Percentiles rank a stretch among this genome's conserved stretches.
These are phyloP conservation scores for Drosophila prolongata DNA, from an alignment of 2,888 invertebrate genomes.

Conservation along the genomic window DNA sequence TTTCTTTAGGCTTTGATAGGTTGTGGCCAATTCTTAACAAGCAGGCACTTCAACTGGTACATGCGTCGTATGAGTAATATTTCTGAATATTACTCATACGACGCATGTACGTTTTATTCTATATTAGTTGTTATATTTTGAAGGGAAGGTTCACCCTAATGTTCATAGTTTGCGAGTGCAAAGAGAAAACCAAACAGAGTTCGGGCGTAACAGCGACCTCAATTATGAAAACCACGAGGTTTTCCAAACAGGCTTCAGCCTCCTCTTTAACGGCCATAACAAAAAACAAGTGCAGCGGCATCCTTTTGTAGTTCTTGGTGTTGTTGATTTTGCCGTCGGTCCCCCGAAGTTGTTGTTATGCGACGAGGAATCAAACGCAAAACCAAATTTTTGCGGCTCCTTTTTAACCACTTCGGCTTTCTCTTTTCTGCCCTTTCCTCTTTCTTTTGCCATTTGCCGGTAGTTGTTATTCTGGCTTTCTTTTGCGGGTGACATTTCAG, in stretches of 20 bases:
- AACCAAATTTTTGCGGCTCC: slow-evolving; percentile 78
- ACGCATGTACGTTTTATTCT: too few relatives aligned
- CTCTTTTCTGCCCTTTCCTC: slow-evolving; percentile 1
- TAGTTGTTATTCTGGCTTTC: slow-evolving; percentile 48
- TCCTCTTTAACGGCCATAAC: slow-evolving; percentile 24
- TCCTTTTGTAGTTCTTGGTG: slow-evolving; percentile 26
- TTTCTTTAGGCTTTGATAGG: too few relatives aligned
- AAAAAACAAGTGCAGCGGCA: slow-evolving; percentile 23
- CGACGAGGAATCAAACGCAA: slow-evolving; percentile 73
- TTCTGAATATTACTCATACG: too few relatives aligned
- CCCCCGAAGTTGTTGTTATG: slow-evolving; percentile 41
- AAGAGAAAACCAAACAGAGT: slow-evolving; percentile 21
- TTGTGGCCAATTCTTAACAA: too few relatives aligned
- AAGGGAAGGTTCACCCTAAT: slow-evolving; percentile 12
- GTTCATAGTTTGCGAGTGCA: slow-evolving; percentile 2
- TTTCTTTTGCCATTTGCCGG: slow-evolving; percentile 62
- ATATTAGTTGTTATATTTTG: neutral
- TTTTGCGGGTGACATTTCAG: slow-evolving; percentile 49
- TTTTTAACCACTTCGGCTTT: slow-evolving; percentile 33
- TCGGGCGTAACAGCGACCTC: slow-evolving; percentile 56
- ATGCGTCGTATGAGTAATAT: neutral
- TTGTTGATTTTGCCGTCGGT: slow-evolving; percentile 19
- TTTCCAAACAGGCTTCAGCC: slow-evolving; percentile 63
- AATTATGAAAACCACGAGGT: slow-evolving; percentile 76
- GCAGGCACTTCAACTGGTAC: too few relatives aligned